A percentile compares a stretch with the other conserved stretches of the same genome.
phyloP scores from a whole-genome alignment of 2,113 vertebrate genomes.

The Mus musculus region DNA sequence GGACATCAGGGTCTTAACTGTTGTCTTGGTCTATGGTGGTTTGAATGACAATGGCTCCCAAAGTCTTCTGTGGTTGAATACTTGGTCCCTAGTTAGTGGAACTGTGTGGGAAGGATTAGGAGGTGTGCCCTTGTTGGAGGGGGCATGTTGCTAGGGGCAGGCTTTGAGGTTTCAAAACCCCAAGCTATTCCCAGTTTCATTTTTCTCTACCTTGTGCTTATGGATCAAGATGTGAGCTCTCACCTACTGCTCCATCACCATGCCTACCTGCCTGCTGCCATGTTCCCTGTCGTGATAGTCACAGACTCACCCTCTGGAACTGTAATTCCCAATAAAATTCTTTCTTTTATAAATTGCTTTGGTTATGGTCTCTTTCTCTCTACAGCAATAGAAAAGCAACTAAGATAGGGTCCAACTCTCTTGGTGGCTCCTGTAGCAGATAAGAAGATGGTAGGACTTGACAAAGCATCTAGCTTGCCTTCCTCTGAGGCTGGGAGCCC shows the following conservation, averaged over 20 bases:
- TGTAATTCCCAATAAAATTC: background rate
- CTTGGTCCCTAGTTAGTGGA: background rate
- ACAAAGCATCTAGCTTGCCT: background rate
- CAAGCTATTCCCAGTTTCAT: background rate
- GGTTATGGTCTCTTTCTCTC: background rate
- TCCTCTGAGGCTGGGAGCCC: background rate
- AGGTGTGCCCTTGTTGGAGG: background rate
- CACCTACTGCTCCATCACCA: background rate
- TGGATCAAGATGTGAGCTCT: background rate
- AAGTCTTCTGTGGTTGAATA: background rate
- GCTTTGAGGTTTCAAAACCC: background rate
- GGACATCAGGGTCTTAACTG: background rate
- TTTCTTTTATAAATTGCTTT: background rate
- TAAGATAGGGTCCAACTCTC: background rate
- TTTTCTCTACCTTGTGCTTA: background rate
- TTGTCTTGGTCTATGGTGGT: background rate
- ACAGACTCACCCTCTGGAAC: background rate
- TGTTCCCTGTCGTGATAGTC: background rate
- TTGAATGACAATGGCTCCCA: background rate
- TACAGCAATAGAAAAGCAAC: background rate
- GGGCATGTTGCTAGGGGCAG: background rate
- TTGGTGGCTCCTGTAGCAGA: background rate
- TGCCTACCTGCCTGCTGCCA: background rate
- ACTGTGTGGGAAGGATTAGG: background rate
- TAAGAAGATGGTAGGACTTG: background rate